These are phyloP conservation scores for Sylvia borin DNA, from an alignment of 2,797 vertebrate genomes.

Conservation along the genomic window DNA sequence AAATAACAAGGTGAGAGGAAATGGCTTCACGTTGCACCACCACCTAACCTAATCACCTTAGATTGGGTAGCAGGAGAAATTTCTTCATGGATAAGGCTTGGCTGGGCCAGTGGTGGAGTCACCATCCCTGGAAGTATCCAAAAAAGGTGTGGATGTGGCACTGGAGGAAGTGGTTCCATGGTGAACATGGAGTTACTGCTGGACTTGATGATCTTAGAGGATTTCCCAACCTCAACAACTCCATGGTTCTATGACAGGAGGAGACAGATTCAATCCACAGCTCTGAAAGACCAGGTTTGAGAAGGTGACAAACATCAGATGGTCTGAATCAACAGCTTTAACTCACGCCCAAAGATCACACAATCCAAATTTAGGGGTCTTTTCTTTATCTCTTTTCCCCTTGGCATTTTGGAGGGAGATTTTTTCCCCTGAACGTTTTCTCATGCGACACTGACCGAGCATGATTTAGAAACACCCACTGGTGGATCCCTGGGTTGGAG, in stretches of 20 bases:
- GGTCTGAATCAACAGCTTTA: neutral
- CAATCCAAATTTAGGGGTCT: neutral
- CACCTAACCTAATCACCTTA: too few relatives aligned
- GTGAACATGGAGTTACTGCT: neutral
- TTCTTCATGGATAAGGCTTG: neutral
- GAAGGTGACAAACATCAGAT: neutral
- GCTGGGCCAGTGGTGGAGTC: neutral
- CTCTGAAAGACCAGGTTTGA: neutral
- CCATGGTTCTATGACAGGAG: neutral
- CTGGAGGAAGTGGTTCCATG: neutral
- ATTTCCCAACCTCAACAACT: neutral
- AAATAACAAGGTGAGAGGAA: neutral
- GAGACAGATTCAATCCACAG: neutral
- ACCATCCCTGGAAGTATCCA: neutral
- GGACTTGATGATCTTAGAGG: neutral
- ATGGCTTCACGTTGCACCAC: neutral
- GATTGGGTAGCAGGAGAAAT: neutral
- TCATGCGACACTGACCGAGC: fast-evolving
- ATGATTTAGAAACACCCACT: fast-evolving
- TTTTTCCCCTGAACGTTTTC: neutral
- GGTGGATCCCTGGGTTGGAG: neutral
- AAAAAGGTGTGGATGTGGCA: neutral
- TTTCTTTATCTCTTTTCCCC: neutral
- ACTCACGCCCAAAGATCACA: neutral
- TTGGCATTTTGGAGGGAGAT: neutral